Conservation (phyloP, 2,888 invertebrate genomes). For the Epistrophe grossulariae region DNA sequence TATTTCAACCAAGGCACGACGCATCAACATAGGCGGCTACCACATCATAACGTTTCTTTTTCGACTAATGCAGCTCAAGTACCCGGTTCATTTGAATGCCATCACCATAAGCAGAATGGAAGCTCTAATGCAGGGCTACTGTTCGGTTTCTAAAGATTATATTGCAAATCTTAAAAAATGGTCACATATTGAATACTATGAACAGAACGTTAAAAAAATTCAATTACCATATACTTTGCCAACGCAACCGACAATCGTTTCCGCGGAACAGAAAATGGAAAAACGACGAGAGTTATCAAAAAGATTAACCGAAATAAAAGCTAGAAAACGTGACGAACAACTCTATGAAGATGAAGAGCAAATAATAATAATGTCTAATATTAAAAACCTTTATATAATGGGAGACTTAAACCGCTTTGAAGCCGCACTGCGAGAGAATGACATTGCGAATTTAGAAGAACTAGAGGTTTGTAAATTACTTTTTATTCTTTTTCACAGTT, state of each 20-base stretch:
- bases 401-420: slow-evolving; percentile 90
- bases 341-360: slow-evolving; percentile 95
- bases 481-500: not conserved
- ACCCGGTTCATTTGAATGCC: slow-evolving; percentile 94
- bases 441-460: slow-evolving; percentile 90
- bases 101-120: slow-evolving; percentile 94
- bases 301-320: slow-evolving; percentile 94
- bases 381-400: slow-evolving; percentile 91
- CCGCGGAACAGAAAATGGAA: slow-evolving; percentile 93
- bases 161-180: slow-evolving; percentile 91
- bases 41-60: slow-evolving; percentile 92
- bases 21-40: slow-evolving; percentile 93
- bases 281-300: slow-evolving; percentile 93
- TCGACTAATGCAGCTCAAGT: slow-evolving; percentile 94
- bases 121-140: slow-evolving; percentile 93
- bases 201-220: slow-evolving; percentile 91
- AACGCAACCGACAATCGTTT: slow-evolving; percentile 84
- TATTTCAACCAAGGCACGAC: slow-evolving; percentile 88
- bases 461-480: slow-evolving; percentile 86
- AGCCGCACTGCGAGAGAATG: slow-evolving; percentile 90
- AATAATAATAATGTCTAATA: slow-evolving; percentile 89
- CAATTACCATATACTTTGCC: slow-evolving; percentile 92
- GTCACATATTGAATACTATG: slow-evolving; percentile 92
- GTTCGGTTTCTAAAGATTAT: slow-evolving; percentile 91
- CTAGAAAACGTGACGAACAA: slow-evolving; percentile 93